Conservation (phyloP, 2,888 invertebrate genomes). For the Auanema sp. region DNA sequence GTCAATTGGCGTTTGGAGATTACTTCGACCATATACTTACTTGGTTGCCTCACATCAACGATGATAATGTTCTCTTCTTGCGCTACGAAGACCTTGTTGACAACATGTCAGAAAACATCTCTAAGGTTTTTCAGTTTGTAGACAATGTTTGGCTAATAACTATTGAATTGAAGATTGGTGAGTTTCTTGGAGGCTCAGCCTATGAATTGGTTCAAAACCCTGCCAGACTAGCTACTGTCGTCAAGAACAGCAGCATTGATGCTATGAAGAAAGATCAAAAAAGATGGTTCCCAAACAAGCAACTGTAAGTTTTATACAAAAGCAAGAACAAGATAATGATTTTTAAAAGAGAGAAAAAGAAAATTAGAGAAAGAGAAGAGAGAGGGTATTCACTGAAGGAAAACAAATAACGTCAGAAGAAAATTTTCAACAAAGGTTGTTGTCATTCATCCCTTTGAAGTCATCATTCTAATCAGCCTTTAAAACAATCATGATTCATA, state of each 20-base stretch:
- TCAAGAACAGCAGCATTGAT: conserved; percentile 51
- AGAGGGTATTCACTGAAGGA: no score
- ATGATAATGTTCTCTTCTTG: conserved; percentile 57
- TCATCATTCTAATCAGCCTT: neutral
- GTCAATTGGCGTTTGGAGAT: conserved; percentile 58
- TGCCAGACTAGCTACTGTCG: conserved; percentile 40
- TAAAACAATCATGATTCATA: neutral
- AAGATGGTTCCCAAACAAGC: conserved; percentile 58
- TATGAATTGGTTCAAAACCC: conserved; percentile 43
- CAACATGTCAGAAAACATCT: conserved; percentile 45
- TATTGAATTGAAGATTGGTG: conserved; percentile 41
- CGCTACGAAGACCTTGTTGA: conserved; percentile 59
- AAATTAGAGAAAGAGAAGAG: neutral
- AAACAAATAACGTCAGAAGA: neutral
- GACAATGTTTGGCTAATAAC: no score
- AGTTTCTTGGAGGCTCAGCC: conserved; percentile 57
- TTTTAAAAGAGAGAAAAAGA: conserved; percentile 5
- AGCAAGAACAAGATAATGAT: neutral
- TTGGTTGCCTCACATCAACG: conserved; percentile 52
- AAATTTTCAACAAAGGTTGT: neutral
- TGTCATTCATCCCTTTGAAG: neutral
- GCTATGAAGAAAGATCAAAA: conserved; percentile 61
- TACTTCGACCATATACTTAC: conserved; percentile 57
- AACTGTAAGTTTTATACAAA: conserved; percentile 25
- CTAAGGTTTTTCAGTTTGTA: conserved; percentile 25